These are phyloP conservation scores for Mythimna lalbum DNA, from an alignment of 2,888 invertebrate species.

Conservation along the genomic window DNA sequence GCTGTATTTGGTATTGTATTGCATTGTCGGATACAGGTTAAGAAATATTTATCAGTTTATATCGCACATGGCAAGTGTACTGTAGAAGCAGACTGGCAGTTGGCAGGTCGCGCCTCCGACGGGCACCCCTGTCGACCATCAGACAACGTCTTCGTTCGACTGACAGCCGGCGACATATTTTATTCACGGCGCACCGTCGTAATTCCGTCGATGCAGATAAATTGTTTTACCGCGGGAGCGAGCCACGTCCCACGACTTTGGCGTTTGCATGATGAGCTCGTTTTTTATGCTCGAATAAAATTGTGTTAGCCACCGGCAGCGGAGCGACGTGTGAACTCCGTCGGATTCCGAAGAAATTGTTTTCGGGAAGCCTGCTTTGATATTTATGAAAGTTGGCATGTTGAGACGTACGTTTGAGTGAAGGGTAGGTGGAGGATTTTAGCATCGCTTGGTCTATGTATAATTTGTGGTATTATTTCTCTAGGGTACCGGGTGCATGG, in stretches of 20 bases:
- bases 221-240: conserved; percentile 89
- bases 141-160: conserved; percentile 82
- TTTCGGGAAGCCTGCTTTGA: conserved; percentile 86
- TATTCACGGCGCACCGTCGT: conserved; percentile 89
- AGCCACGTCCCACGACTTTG: conserved; percentile 88
- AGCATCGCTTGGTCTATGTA: conserved; percentile 67
- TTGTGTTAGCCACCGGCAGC: conserved; percentile 86
- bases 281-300: conserved; percentile 90
- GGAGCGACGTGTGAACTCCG: conserved; percentile 84
- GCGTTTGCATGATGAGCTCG: conserved; percentile 90
- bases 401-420: conserved; percentile 81
- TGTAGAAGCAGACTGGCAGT: conserved; percentile 10
- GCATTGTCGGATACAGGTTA: conserved; percentile 36
- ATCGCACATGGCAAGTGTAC: conserved; percentile 26
- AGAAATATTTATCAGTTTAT: conserved; percentile 42
- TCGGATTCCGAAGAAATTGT: conserved; percentile 86
- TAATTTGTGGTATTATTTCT: conserved; percentile 62
- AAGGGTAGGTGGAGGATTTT: conserved; percentile 80
- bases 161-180: conserved; percentile 90
- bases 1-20: conserved; percentile 33
- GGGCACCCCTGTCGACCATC: conserved; percentile 73
- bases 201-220: conserved; percentile 91
- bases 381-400: conserved; percentile 89
- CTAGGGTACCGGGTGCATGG: conserved; percentile 60
- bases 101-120: conserved; percentile 45